Evolutionary conservation across 1,140 invertebrate species (phyloP).

Genomic region (Cyclargus thomasi): DNA sequence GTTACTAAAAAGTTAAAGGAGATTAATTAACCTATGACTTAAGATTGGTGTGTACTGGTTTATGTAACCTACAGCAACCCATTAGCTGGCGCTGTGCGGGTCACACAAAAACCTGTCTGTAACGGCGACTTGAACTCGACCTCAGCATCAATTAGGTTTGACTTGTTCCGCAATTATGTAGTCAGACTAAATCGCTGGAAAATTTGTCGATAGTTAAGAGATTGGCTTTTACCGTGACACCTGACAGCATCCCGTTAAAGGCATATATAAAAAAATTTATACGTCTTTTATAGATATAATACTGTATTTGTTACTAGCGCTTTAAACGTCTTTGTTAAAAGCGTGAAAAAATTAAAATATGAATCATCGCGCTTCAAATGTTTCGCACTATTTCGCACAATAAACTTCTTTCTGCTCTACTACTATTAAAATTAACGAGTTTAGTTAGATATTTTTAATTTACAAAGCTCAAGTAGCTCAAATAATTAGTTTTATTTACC

Average conservation of each 20-base stretch:
- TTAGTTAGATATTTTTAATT: too few relatives aligned
- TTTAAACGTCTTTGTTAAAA: too few relatives aligned
- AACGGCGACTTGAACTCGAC: slow-evolving; percentile 59
- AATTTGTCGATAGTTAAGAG: slow-evolving; percentile 66
- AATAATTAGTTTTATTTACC: too few relatives aligned
- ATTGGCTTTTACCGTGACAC: slow-evolving; percentile 51
- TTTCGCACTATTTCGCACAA: too few relatives aligned
- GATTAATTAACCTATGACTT: neutral
- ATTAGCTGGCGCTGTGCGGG: neutral
- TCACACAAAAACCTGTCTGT: slow-evolving; percentile 40
- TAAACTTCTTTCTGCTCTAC: too few relatives aligned
- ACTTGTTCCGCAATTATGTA: slow-evolving; percentile 72
- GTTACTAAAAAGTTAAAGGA: too few relatives aligned
- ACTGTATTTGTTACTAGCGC: too few relatives aligned
- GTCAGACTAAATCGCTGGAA: slow-evolving; percentile 70
- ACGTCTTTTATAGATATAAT: neutral
- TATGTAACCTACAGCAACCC: neutral
- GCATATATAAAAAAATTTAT: neutral
- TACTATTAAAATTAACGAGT: too few relatives aligned
- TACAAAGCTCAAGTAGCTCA: too few relatives aligned
- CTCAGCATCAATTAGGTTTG: slow-evolving; percentile 65
- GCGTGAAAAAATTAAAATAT: too few relatives aligned
- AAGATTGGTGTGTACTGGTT: neutral
- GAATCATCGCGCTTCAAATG: too few relatives aligned
- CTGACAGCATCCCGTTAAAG: slow-evolving; percentile 28